These are phyloP conservation scores for Dromius quadrimaculatus DNA, from an alignment of 2,888 invertebrate species.

Conservation along the genomic window DNA sequence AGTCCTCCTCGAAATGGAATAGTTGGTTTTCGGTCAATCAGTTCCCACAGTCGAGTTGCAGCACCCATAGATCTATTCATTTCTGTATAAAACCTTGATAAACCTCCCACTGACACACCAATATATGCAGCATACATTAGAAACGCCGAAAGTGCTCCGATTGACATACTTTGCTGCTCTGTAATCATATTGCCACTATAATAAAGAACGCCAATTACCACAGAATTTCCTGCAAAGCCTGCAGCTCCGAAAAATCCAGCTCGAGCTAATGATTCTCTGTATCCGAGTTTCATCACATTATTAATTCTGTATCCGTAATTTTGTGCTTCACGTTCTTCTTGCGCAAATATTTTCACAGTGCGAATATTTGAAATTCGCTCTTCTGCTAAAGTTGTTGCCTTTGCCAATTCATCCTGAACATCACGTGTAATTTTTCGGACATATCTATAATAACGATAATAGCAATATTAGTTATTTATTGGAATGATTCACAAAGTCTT, in stretches of 20 bases:
- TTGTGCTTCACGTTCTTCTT: constrained; percentile 82
- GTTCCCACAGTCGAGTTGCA: constrained; percentile 88
- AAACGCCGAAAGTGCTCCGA: constrained; percentile 94
- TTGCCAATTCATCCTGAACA: constrained; percentile 80
- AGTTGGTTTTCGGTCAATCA: constrained; percentile 82
- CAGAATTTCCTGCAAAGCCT: constrained; percentile 89
- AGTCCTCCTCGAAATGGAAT: constrained; percentile 82
- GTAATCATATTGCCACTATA: constrained; percentile 92
- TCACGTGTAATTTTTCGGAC: constrained; percentile 85
- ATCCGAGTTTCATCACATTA: constrained; percentile 81
- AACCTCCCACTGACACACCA: constrained; percentile 88
- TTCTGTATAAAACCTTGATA: constrained; percentile 95
- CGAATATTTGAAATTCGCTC: constrained; percentile 92
- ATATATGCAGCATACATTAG: constrained; percentile 94
- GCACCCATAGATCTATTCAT: constrained; percentile 95
- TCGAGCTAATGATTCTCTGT: constrained; percentile 88
- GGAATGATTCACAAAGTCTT: background rate
- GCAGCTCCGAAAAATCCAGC: constrained; percentile 94
- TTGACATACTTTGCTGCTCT: constrained; percentile 76
- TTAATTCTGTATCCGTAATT: constrained; percentile 77
- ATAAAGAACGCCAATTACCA: constrained; percentile 91
- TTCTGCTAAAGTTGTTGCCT: constrained; percentile 82
- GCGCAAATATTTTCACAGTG: constrained; percentile 93
- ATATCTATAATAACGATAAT: constrained; percentile 71
- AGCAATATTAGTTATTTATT: background rate